Conservation (phyloP, 2,888 invertebrate species). For the Strigamia crassipes region DNA sequence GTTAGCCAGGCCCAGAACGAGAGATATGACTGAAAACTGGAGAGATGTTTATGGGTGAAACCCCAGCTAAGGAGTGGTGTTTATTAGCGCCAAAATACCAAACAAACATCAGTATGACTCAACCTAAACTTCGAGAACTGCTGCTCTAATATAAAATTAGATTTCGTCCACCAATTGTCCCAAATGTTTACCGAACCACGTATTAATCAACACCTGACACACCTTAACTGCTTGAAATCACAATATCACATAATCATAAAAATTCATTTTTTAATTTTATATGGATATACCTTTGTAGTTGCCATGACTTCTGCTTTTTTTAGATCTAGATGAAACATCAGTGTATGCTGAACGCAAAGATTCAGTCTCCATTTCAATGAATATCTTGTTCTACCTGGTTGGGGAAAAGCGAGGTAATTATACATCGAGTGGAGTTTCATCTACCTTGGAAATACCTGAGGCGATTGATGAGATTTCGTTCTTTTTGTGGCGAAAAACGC, state of each 20-base stretch:
- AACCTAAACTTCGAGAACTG: too few relatives aligned
- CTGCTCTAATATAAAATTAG: too few relatives aligned
- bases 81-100: too few relatives aligned
- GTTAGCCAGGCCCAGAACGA: too few relatives aligned
- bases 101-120: too few relatives aligned
- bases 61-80: too few relatives aligned
- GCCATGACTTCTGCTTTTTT: not conserved
- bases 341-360: not conserved
- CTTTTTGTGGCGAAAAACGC: not conserved
- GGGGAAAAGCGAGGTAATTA: constrained; percentile 2
- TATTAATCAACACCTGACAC: too few relatives aligned
- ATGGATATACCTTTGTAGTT: not conserved
- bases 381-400: not conserved
- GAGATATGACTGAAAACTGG: too few relatives aligned
- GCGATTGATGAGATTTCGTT: not conserved
- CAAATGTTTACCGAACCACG: too few relatives aligned
- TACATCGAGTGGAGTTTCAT: not conserved
- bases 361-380: not conserved
- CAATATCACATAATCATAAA: not conserved
- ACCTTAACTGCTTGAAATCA: not conserved
- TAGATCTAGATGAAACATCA: not conserved
- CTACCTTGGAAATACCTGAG: not conserved
- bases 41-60: too few relatives aligned
- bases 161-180: too few relatives aligned
- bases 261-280: not conserved